Evolutionary conservation across 1,140 invertebrate species (phyloP).

Genomic region (Aradophagus sp.): DNA sequence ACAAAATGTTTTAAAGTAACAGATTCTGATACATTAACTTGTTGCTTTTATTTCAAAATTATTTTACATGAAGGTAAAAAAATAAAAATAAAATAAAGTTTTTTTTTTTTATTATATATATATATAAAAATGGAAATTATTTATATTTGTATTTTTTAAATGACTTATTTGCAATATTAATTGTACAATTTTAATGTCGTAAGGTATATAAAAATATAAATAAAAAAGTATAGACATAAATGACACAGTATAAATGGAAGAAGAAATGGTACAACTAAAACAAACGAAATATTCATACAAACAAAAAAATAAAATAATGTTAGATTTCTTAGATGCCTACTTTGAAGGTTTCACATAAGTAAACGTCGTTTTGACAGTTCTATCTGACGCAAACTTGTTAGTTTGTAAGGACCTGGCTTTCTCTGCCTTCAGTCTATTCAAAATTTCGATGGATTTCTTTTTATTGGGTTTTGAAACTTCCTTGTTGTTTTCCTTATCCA

Average conservation of each 20-base stretch:
- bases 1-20: neutral
- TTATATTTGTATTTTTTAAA: neutral
- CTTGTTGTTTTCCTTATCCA: constrained; percentile 68
- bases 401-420: constrained; percentile 43
- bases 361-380: constrained; percentile 2
- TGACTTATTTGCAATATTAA: constrained; percentile 1
- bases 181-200: neutral
- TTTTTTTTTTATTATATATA: neutral
- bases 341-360: constrained; percentile 1
- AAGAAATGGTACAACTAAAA: too few species aligned
- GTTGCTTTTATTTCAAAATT: too few species aligned
- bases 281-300: neutral
- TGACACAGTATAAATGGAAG: too few species aligned
- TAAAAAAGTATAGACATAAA: neutral
- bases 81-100: neutral
- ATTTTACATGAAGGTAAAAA: neutral
- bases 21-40: too few species aligned
- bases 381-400: neutral
- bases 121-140: neutral
- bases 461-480: constrained; percentile 61
- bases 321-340: constrained; percentile 12
- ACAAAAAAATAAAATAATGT: neutral
- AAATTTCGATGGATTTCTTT: constrained; percentile 67
- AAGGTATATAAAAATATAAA: neutral
- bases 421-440: constrained; percentile 68